phyloP scores from a whole-genome alignment of 1,140 invertebrate species.

The Charaxes varanes region DNA sequence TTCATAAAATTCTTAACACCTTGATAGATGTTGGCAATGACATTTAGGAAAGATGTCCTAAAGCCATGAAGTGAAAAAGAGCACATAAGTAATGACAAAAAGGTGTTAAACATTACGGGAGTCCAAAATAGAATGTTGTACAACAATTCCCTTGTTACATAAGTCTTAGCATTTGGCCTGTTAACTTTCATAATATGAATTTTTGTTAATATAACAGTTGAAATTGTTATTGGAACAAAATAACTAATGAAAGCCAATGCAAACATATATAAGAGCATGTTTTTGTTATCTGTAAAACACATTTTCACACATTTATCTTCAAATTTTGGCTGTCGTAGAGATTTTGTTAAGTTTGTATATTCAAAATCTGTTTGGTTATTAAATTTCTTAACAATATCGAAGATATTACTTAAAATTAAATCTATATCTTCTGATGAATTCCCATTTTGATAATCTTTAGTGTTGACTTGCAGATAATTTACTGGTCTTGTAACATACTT shows the following conservation, averaged over 20 bases:
- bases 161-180: conserved; percentile 40
- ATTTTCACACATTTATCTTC: conserved; percentile 44
- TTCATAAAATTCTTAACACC: conserved; percentile 61
- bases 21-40: conserved; percentile 64
- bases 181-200: conserved; percentile 50
- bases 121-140: conserved; percentile 66
- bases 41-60: conserved; percentile 48
- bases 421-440: conserved; percentile 36
- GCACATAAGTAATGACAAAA: conserved; percentile 57
- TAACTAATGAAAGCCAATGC: conserved; percentile 46
- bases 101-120: conserved; percentile 61
- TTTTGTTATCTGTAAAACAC: conserved; percentile 53
- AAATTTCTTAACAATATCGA: conserved; percentile 45
- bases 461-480: conserved; percentile 38
- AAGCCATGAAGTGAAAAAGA: conserved; percentile 49
- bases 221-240: conserved; percentile 60
- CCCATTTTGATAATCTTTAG: conserved; percentile 24
- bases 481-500: conserved; percentile 27
- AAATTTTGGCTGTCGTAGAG: conserved; percentile 37
- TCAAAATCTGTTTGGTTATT: conserved; percentile 39
- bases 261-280: conserved; percentile 53
- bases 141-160: conserved; percentile 51
- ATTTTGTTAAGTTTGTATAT: conserved; percentile 34
- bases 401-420: conserved; percentile 42
- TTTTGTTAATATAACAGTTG: conserved; percentile 55